Evolutionary conservation across 2,888 invertebrate species (phyloP), one percentile per base, ranked within the genome.

Genomic region (Tipula unca): DNA sequence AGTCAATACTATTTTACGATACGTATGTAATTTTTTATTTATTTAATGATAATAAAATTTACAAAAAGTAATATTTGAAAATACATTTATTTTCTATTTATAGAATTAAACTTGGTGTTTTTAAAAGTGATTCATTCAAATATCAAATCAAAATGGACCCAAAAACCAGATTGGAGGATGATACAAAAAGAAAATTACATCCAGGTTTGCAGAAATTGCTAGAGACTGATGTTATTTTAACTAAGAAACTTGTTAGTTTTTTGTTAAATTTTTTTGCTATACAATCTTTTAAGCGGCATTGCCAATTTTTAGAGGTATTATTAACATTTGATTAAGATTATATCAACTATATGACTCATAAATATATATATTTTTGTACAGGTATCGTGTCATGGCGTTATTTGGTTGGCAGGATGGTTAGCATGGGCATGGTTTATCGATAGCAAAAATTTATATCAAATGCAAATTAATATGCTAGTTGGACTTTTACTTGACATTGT

Each of bases 371-470:
- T 3, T 17, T 36, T 8, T 13, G 29, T 91, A 85, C 89, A 96
- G 95, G 92, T 96, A 87, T 96, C 97, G 5, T 97, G 98, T 89
- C 96, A 98, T 92, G 98, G 98, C 8, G 93, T 98, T 85, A 93
- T 95, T 3, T 98, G 98, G 98, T 90, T 98, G 85, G 93, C 93
- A 5, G 93, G 93, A 29, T 95, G 95, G 94, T 90, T 96, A 29
- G 94, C 94, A 3, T 94, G 95, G 87, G 94, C 96, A 87, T 96
- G 96, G 94, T 90, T 96, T 69, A 92, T 95, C 32, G 94, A 94
- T 89, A 94, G 92, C 87, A 93, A 93, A 87, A 91, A 93, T 8
- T 91, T 96, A 35, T 94, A 96, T 89, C 95, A 96, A 91, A 92
- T 97, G 90, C 95, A 97, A 92, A 93, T 97, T 3, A 98, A 98